Evolutionary conservation across 1,140 invertebrate species (phyloP).

Genomic region (Drosophila pandora): DNA sequence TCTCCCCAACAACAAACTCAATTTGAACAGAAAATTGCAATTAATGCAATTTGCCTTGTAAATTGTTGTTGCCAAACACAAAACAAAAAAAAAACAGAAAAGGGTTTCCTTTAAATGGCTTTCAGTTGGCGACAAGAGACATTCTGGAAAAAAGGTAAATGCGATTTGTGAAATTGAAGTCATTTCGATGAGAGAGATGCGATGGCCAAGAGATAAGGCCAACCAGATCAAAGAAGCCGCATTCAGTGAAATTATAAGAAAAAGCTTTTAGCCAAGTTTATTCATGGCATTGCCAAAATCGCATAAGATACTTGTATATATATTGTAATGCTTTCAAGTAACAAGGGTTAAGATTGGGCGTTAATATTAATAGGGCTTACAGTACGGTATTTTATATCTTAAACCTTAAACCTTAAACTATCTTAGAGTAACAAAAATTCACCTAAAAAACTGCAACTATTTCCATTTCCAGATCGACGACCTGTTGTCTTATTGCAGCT

Average conservation of each 20-base stretch:
- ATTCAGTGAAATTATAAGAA: slow-evolving; percentile 2
- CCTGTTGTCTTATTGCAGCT: slow-evolving; percentile 83
- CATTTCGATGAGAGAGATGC: slow-evolving; percentile 38
- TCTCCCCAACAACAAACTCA: slow-evolving; percentile 25
- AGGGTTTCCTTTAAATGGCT: slow-evolving; percentile 13
- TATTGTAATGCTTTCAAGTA: not conserved
- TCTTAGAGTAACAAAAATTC: slow-evolving; percentile 34
- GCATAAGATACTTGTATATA: not conserved
- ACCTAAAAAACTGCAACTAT: slow-evolving; percentile 83
- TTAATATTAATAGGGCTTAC: too few relatives aligned
- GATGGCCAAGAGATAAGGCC: slow-evolving; percentile 44
- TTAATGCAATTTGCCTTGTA: slow-evolving; percentile 74
- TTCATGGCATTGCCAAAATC: not conserved
- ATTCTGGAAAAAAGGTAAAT: slow-evolving; percentile 32
- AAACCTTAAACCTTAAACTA: not conserved
- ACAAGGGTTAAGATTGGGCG: too few relatives aligned
- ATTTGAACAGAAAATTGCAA: slow-evolving; percentile 60
- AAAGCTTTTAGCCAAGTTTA: slow-evolving; percentile 4
- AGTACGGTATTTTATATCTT: too few relatives aligned
- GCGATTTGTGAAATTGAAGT: slow-evolving; percentile 48
- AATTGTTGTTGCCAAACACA: slow-evolving; percentile 40
- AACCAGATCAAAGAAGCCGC: slow-evolving; percentile 34
- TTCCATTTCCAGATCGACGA: slow-evolving; percentile 80
- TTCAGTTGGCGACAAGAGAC: slow-evolving; percentile 24
- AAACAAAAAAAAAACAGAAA: slow-evolving; percentile 7